Evolutionary conservation across 2,797 vertebrate species (phyloP).

Genomic region (Todus mexicanus): DNA sequence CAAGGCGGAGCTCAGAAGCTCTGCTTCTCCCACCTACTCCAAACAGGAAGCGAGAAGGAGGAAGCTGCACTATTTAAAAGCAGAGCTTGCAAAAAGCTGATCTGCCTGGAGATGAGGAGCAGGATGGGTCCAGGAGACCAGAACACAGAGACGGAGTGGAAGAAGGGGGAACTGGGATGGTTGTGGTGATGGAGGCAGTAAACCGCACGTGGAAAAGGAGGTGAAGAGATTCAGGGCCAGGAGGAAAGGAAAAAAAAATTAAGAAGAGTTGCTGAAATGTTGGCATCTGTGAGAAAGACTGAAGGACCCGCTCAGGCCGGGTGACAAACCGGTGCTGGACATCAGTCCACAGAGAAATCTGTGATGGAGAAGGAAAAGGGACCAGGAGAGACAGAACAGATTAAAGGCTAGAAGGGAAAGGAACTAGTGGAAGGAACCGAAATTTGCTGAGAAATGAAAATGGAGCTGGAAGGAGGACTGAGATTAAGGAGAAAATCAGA

Average conservation of each 20-base stretch:
- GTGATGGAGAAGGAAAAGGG: not conserved
- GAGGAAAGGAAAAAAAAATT: not conserved
- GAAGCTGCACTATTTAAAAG: constrained; percentile 58
- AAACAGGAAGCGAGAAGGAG: constrained; percentile 64
- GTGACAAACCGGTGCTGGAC: not conserved
- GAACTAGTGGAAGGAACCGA: not conserved
- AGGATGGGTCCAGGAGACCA: constrained; percentile 11
- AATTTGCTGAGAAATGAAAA: not conserved
- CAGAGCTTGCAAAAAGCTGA: constrained; percentile 37
- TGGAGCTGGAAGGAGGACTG: not conserved
- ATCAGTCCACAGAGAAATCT: not conserved
- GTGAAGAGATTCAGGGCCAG: not conserved
- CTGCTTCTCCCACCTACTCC: constrained; percentile 43
- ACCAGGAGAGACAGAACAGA: not conserved
- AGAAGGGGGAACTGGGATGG: not conserved
- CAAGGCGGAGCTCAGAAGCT: not conserved
- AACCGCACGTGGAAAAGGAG: not conserved
- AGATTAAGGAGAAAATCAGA: not conserved
- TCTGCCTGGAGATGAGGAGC: constrained; percentile 37
- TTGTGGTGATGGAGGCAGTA: not conserved
- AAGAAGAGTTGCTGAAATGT: not conserved
- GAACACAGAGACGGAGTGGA: not conserved
- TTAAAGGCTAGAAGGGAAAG: not conserved
- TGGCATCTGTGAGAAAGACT: not conserved
- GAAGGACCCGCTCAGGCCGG: not conserved